Evolutionary conservation across 2,797 vertebrate genomes (phyloP).

Genomic region (Halcyon leucocephala): DNA sequence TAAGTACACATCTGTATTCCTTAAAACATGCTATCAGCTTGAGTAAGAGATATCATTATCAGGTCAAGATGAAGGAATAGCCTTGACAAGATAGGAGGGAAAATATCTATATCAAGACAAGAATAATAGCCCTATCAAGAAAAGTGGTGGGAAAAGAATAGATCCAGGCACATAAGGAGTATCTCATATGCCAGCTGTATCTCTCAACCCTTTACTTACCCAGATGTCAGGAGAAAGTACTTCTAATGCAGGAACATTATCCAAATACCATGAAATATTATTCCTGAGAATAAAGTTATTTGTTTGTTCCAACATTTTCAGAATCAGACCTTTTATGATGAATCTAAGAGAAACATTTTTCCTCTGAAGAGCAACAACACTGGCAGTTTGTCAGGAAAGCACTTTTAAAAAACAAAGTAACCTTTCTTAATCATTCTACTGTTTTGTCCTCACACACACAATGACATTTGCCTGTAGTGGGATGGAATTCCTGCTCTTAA

Average conservation of each 20-base stretch:
- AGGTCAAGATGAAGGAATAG: constrained; percentile 10
- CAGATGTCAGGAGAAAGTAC: neutral
- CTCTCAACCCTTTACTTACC: neutral
- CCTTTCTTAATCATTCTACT: neutral
- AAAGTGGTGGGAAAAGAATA: neutral
- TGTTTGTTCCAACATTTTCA: neutral
- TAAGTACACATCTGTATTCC: neutral
- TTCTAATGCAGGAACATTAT: neutral
- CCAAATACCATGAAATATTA: neutral
- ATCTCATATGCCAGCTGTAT: neutral
- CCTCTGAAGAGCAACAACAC: neutral
- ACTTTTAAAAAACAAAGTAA: neutral
- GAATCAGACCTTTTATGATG: neutral
- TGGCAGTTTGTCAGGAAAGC: neutral
- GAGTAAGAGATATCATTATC: neutral
- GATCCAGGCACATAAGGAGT: neutral
- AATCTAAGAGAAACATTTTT: neutral
- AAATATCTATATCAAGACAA: neutral
- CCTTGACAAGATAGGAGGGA: neutral
- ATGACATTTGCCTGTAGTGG: neutral
- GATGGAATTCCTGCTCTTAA: neutral
- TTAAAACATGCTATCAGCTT: neutral
- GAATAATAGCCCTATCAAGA: constrained; percentile 23
- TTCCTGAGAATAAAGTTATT: neutral
- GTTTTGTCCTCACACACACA: neutral